Evolutionary conservation across 1,140 invertebrate genomes (phyloP).

Genomic region (Achatina immaculata): DNA sequence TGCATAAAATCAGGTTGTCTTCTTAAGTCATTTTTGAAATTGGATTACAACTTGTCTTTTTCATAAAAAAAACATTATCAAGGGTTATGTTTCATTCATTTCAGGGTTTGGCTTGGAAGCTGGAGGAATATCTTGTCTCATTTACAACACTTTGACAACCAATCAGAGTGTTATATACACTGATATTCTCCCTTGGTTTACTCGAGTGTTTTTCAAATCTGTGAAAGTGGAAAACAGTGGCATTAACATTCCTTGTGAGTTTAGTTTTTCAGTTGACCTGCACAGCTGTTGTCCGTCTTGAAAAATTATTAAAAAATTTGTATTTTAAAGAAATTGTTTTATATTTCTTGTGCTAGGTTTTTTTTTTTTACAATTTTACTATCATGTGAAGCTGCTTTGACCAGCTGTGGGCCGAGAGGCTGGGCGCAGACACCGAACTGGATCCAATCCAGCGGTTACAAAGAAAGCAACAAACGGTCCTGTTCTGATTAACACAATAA

Average conservation of each 20-base stretch:
- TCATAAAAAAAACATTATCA: background rate
- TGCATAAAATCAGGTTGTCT: too few relatives aligned
- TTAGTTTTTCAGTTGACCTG: background rate
- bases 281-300: background rate
- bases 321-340: background rate
- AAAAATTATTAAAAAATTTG: background rate
- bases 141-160: constrained; percentile 67
- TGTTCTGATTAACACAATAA: too few relatives aligned
- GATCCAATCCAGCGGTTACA: too few relatives aligned
- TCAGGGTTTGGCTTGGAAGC: constrained; percentile 80
- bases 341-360: background rate
- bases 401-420: too few relatives aligned
- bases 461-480: too few relatives aligned
- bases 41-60: too few relatives aligned
- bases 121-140: constrained; percentile 75
- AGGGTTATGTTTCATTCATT: background rate
- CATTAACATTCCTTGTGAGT: constrained; percentile 75
- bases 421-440: too few relatives aligned
- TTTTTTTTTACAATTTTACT: background rate
- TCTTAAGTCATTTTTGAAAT: too few relatives aligned
- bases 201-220: constrained; percentile 92
- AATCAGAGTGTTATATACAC: constrained; percentile 72
- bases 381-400: background rate
- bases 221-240: constrained; percentile 77
- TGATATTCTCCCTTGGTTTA: constrained; percentile 87